Evolutionary conservation across 2,113 vertebrate genomes (phyloP), one percentile per base, ranked within the genome.

Genomic region (Notiomystis cincta): DNA sequence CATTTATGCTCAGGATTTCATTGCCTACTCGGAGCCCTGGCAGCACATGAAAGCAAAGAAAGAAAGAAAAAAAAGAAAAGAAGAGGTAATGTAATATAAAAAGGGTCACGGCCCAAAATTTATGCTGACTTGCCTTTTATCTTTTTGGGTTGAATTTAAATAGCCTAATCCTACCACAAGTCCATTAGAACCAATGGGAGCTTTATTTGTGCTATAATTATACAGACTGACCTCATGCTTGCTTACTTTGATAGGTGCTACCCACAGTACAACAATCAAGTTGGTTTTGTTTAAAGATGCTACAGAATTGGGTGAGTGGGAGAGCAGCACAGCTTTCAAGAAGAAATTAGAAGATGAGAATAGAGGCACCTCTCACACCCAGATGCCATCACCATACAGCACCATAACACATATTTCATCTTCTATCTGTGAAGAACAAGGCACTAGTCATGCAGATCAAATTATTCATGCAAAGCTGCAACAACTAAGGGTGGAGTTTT

Each of bases 1-100:
- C 98, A 47, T 99, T 99, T 93, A 99, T 98, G 85, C 97, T 98
- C 90, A 99, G 87, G 93, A 99, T 99, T 96, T 99, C 99, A 56
- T 99, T 99, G 25, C 98, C 98, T 57, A 98, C 98, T 93, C 98
- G 97, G 87, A 99, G 91, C 44, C 99, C 99, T 99, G 97, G 50
- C 23, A 89, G 53, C 22, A 76, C 30, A 37, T 15, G 72, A 82
- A 91, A 91, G 28, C 28, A 83, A 89, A 73, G 27, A 51, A 89
- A 25, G 2, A 2, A 21, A 13, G 1, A 33, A 28, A 4, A 24
- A 19, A 7, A 24, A 17, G 9, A 56, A 23, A 28, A 20, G 7
- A 54, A 25, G 2, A 31, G 8, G 4, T 37, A 82, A 80, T 37
- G 44, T 10, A 19, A 85, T 71, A 71, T 1, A 0, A 61, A 48